Percentiles rank a stretch among this genome's conserved stretches.
phyloP scores from a whole-genome alignment of 2,888 invertebrate genomes.

The Galeopsomyia nigrocyanea region DNA sequence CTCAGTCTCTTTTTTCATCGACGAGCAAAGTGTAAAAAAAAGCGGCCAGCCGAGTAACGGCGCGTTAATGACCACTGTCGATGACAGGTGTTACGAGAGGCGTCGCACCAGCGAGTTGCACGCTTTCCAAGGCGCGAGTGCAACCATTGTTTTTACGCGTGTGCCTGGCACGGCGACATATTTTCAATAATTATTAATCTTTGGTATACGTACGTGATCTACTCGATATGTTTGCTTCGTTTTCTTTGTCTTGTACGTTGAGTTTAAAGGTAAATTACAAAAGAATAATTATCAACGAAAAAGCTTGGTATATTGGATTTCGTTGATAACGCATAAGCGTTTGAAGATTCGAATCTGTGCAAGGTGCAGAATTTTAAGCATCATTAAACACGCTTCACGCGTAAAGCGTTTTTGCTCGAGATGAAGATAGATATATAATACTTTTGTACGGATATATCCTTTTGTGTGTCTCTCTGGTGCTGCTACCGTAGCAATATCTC shows the following conservation, averaged over 20 bases:
- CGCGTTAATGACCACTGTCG: conserved; percentile 63
- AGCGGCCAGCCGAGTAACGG: conserved; percentile 53
- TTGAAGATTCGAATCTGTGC: too few species aligned
- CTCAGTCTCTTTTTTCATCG: conserved; percentile 29
- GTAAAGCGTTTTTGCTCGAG: not conserved
- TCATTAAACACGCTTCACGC: not conserved
- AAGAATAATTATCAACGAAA: too few species aligned
- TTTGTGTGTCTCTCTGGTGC: not conserved
- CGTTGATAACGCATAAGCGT: too few species aligned
- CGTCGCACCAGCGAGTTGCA: not conserved
- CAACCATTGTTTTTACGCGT: conserved; percentile 57
- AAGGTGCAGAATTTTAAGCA: too few species aligned
- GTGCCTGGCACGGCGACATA: conserved; percentile 60
- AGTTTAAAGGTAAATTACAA: too few species aligned
- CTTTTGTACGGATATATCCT: not conserved
- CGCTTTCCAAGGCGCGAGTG: conserved; percentile 38
- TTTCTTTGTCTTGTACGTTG: too few species aligned
- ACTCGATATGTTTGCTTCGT: not conserved
- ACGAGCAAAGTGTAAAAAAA: conserved; percentile 39
- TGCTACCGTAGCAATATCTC: not conserved
- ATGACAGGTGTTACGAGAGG: conserved; percentile 60
- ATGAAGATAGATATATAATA: not conserved
- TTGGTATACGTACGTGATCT: not conserved
- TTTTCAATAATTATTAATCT: conserved; percentile 58
- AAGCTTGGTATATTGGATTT: too few species aligned